Percentiles rank a stretch among this genome's conserved stretches.
These are phyloP conservation scores for Zaprionus ornatus DNA, from an alignment of 1,140 invertebrate species.

Conservation along the genomic window DNA sequence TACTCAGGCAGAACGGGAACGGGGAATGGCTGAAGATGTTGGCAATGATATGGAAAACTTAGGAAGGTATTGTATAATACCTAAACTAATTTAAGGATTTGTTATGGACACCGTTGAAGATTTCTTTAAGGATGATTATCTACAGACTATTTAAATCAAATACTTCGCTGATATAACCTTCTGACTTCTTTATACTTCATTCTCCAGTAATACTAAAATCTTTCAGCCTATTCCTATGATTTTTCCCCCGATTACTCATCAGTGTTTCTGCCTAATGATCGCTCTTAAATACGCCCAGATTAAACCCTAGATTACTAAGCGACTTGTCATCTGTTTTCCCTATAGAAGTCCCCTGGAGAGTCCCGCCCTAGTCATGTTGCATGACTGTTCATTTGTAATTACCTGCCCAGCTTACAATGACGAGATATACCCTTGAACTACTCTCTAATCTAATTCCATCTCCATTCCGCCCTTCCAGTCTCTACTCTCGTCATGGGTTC, in stretches of 20 bases:
- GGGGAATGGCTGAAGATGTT: neutral
- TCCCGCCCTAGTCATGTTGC: neutral
- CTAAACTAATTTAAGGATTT: too few relatives aligned
- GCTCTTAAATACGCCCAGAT: neutral
- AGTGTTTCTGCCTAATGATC: neutral
- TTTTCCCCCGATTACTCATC: neutral
- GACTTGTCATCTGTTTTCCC: neutral
- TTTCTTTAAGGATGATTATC: too few relatives aligned
- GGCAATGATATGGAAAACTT: neutral
- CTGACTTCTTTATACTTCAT: too few relatives aligned
- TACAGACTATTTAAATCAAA: too few relatives aligned
- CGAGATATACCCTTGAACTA: neutral
- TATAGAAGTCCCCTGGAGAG: neutral
- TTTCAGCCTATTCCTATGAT: neutral
- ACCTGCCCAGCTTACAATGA: neutral
- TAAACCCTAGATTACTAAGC: neutral
- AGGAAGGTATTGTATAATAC: too few relatives aligned
- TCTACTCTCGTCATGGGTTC: constrained; percentile 86
- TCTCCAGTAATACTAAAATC: too few relatives aligned
- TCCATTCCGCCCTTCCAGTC: neutral
- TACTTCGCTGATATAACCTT: too few relatives aligned
- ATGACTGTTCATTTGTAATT: too few relatives aligned
- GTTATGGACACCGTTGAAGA: too few relatives aligned
- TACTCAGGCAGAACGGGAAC: neutral
- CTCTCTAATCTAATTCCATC: neutral